Evolutionary conservation across 2,888 invertebrate species (phyloP).

Genomic region (Caenorhabditis virilis): DNA sequence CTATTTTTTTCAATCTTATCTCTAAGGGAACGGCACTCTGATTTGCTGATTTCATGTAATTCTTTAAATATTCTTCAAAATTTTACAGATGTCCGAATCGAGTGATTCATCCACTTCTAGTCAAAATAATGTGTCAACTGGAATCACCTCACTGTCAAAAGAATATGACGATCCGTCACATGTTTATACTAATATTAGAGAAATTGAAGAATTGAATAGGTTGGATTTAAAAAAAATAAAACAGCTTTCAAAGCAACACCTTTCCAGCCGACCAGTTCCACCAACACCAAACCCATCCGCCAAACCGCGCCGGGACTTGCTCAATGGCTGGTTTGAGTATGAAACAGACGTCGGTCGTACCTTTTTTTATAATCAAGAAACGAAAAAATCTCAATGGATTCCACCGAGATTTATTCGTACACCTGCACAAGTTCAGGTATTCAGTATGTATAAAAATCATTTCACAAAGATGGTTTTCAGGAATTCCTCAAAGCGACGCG

Average conservation of each 20-base stretch:
- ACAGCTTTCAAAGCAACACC: background rate
- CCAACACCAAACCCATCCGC: conserved; percentile 51
- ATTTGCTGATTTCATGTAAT: too few species aligned
- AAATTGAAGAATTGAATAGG: conserved; percentile 56
- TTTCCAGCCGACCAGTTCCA: conserved; percentile 41
- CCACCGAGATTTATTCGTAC: conserved; percentile 56
- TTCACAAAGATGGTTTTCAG: conserved; percentile 10
- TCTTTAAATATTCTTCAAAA: too few species aligned
- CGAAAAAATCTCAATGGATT: conserved; percentile 65
- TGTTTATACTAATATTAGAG: conserved; percentile 63
- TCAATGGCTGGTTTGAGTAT: conserved; percentile 63
- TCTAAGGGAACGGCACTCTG: too few species aligned
- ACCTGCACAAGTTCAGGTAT: conserved; percentile 50
- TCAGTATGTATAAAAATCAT: background rate
- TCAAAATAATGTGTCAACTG: conserved; percentile 7
- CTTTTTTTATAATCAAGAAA: conserved; percentile 56
- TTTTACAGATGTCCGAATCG: conserved; percentile 37
- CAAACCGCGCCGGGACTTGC: conserved; percentile 51
- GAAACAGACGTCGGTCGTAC: conserved; percentile 60
- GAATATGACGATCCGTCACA: conserved; percentile 29
- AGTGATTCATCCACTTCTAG: conserved; percentile 24
- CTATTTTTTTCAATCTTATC: too few species aligned
- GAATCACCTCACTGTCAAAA: background rate
- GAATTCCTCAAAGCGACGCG: conserved; percentile 27
- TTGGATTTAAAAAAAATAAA: conserved; percentile 5